Conservation (phyloP, 2,797 vertebrate genomes). For the Pygocentrus nattereri region DNA sequence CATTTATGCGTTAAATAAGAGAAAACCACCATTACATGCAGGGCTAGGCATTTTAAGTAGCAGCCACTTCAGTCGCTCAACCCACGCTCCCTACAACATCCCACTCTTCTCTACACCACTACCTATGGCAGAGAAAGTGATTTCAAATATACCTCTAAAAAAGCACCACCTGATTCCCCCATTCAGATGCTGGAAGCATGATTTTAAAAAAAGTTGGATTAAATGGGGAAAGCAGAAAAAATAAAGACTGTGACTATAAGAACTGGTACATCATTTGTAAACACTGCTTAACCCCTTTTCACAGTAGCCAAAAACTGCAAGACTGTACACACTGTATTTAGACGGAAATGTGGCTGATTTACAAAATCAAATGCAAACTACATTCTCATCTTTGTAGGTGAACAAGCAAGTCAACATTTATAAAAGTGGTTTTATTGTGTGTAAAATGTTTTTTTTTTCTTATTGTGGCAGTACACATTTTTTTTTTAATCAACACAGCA, state of each 20-base stretch:
- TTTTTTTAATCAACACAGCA: too few species aligned
- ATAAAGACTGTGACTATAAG: too few species aligned
- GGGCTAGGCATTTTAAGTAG: constrained; percentile 45
- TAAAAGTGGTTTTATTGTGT: not conserved
- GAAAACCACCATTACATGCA: constrained; percentile 49
- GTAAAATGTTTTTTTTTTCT: not conserved
- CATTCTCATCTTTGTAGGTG: too few species aligned
- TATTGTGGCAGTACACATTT: too few species aligned
- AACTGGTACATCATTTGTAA: too few species aligned
- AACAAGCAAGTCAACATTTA: too few species aligned
- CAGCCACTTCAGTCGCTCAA: constrained; percentile 45
- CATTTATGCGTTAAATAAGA: constrained; percentile 26
- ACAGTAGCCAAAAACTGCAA: not conserved
- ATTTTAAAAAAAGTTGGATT: too few species aligned
- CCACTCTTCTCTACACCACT: constrained; percentile 30
- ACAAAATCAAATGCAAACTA: too few species aligned
- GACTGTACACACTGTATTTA: too few species aligned
- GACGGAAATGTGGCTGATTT: too few species aligned
- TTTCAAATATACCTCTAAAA: not conserved
- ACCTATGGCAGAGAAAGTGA: not conserved
- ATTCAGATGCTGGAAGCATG: not conserved
- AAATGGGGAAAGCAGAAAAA: not conserved
- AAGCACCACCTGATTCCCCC: not conserved
- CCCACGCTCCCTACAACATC: constrained; percentile 44
- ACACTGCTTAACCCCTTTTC: not conserved